Base-by-base conservation (phyloP, 2,113 vertebrate genomes). In the Hemichromis elongatus region DNA sequence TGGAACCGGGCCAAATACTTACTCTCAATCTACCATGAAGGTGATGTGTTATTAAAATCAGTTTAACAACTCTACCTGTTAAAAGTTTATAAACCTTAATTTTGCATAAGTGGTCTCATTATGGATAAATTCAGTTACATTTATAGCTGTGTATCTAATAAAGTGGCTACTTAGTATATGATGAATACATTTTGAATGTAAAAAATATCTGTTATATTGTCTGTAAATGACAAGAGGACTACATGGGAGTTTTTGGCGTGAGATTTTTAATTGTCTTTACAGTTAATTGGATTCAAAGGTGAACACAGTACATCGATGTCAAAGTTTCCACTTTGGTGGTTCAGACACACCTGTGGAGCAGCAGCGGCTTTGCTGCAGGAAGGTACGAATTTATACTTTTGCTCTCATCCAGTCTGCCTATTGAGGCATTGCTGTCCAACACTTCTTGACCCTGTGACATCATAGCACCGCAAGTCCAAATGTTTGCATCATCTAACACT, bases 1-100 rank as follows among this genome's bases (percentile, higher is more conserved):
- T 89, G 94, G 95, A 94, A 94, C 89, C 81, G 86, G 81, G 95
- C 94, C 93, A 85, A 81, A 95, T 92, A 95, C 18, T 68, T 47
- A 9, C 33, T 52, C 35, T 79, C 73, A 77, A n/a, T 54, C 19
- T 35, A 54, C 42, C 42, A 9, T 19, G 42, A 47, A 19, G 10
- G 42, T 75, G 26, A 50, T 75, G 26, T 52, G 70, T 13, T 52
- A n/a, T 47, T 75, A 18, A 50, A 50, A 30, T 30, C 24, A 30
- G 5, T 45, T 14, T 42, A 42, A 42, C 21, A 68, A 42, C n/a
- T 68, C 37, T n/a, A 75, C 16, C 68, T 30, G 7, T 52, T 9
- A n/a, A 4, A 9, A n/a, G 50, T 53, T 30, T 75, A 16, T 75
- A 50, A 75, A 50, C 16, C 24, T 50, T 30, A 1, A 11, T 75